Base-by-base conservation (phyloP, 2,797 vertebrate genomes). In the Liparis tanakae region DNA sequence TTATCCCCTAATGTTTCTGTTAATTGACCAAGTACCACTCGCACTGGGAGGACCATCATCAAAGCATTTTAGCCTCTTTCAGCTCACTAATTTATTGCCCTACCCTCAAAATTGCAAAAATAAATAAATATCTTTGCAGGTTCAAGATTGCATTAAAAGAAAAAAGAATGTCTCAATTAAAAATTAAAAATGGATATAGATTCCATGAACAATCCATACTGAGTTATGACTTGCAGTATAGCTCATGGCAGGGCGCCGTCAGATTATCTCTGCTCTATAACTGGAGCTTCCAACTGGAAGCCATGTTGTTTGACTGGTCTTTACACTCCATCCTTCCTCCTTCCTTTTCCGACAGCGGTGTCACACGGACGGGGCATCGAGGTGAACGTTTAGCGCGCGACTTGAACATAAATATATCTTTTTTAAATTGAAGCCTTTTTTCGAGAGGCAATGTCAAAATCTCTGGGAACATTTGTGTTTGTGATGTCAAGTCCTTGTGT, bases 401-500 rank as follows among this genome's bases (percentile, higher is more conserved):
- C 51, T n/a, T 39, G 17, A 68, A 56, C 59, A 36, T 64, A 25
- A 14, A 12, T 17, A 34, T 14, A 34, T 14, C 18, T 66, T 54
- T 54, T 1, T 43, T n/a, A 41, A 17, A 70, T 62, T 15, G n/a
- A 36, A 41, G 48, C 36, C 4, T 43, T 60, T 43, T 60, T 51
- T 55, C n/a, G n/a, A 7, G 1, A 66, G 51, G 22, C 65, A 70
- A 74, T 66, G 75, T 82, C 72, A 78, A 71, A 72, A 51, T 67
- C 39, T 59, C 58, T 14, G 39, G n/a, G 58, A 77, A 60, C 37
- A 63, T 36, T 72, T 0, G 0, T 1, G 67, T 76, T 81, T 77
- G 61, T 72, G 79, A 85, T 70, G 74, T 78, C 79, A 76, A 39
- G 79, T 80, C 57, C 55, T 63, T 55, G 70, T 73, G 74, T 69